Base-by-base conservation (phyloP, 2,888 invertebrate species). In the Sipha maydis region DNA sequence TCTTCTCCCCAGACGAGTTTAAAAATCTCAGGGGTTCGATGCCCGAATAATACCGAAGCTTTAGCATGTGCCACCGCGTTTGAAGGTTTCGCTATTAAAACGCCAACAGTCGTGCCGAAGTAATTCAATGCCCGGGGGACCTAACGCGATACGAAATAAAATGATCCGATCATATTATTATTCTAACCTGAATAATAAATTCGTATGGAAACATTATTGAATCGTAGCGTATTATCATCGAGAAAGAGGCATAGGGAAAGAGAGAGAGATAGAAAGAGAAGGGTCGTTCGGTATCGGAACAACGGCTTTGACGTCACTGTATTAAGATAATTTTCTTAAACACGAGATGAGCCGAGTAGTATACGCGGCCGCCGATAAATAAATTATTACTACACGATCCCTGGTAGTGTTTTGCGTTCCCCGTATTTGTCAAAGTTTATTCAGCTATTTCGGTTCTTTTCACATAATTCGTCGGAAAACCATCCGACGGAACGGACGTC, bases 81-180 rank as follows among this genome's bases (percentile, higher is more conserved):
- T 38, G 56, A 84, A 84, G 78, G 77, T 48, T 78, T 48, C 48
- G 21, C 85, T 78, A 78, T 85, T 85, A 69, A 85, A 85, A 85
- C 41, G 5, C 61, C 84, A 48, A 85, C 41, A 77, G 48, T 67
- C 85, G 41, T 77, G 85, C 77, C 85, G 31, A 54, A 78, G 67
- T 78, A 78, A 78, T 77, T 77, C 67, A 67, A 69, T 69, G 67
- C 85, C 34, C 85, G 2, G 5, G 85, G 78, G 85, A 8, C 61
- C 48, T 77, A 38, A 77, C 67, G 41, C 21, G 25, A 21, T 11
- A 31, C 17, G 61, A 4, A 19, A 48, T 78, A 69, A 77, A 85
- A 85, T 31, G 28, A 38, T 78, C n/a, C 48, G 78, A 48, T 69
- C 77, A n/a, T 78, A 69, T 85, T 69, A 34, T 78, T 85, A 85